A percentile compares a stretch with the other conserved stretches of the same genome.
Conservation (phyloP, 2,113 vertebrate genomes). For the Accipiter virgatus region DNA sequence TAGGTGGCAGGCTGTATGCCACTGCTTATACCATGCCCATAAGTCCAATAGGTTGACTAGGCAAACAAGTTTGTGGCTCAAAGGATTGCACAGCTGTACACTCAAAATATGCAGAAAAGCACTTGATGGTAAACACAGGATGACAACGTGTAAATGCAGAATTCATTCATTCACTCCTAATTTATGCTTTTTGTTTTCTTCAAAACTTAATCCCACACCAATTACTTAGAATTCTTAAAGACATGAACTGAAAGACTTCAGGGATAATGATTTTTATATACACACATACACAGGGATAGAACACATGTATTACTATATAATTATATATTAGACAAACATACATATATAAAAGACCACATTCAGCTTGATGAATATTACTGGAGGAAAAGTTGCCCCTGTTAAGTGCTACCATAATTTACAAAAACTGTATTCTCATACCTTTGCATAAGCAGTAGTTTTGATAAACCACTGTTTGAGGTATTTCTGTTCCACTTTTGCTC, state of each 20-base stretch:
- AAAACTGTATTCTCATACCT: slow-evolving; percentile 74
- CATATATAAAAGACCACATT: not conserved
- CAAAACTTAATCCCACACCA: not conserved
- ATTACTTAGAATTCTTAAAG: not conserved
- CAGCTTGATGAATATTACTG: not conserved
- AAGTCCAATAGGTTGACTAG: not conserved
- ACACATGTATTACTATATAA: not conserved
- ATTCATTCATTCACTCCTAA: not conserved
- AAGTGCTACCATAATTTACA: not conserved
- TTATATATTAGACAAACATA: not conserved
- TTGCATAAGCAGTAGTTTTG: slow-evolving; percentile 92
- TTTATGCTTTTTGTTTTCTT: not conserved
- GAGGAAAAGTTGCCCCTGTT: not conserved
- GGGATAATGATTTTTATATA: not conserved
- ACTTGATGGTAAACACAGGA: not conserved
- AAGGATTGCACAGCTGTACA: not conserved
- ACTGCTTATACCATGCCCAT: not conserved
- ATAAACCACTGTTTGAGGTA: slow-evolving; percentile 97
- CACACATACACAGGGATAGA: not conserved
- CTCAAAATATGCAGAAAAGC: not conserved
- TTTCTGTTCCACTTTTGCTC: slow-evolving; percentile 91
- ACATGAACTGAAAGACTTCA: not conserved
- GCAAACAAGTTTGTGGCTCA: not conserved
- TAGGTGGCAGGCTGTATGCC: not conserved
- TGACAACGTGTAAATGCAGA: not conserved